Base-by-base conservation (phyloP, 2,113 vertebrate genomes). In the Scortum barcoo region DNA sequence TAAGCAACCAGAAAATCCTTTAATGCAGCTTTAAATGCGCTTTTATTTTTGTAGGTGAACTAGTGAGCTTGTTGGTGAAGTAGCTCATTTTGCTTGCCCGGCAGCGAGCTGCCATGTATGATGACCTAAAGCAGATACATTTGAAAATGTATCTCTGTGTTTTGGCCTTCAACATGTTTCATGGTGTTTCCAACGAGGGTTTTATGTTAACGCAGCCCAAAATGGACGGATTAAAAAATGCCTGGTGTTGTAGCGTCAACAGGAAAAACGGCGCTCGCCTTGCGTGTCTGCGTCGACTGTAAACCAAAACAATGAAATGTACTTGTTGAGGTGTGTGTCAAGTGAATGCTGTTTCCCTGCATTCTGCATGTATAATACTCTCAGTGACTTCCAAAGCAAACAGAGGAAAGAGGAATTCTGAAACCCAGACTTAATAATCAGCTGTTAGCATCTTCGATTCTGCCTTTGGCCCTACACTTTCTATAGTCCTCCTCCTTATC, bases 341-440 rank as follows among this genome's bases (percentile, higher is more conserved):
- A 20, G 48, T 26, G 13, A 24, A 3, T 30, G 46, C 30, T 42
- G 42, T 28, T 6, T 6, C 20, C 28, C 36, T 53, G 54, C 61
- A 72, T 62, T 69, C 40, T 69, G 69, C 13, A 33, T 40, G 69
- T 72, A n/a, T 40, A 28, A 22, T 54, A 33, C 5, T 80, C 57
- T 58, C 36, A 50, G 0, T 0, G 28, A 19, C 61, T 42, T n/a
- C 19, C 14, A 20, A 33, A 76, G 53, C 57, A 36, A 46, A 70
- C 67, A 22, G 4, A 70, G 24, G 26, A 78, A 50, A 3, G 13
- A 74, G 69, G 79, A 89, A 84, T 84, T 57, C 67, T 67, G 33
- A 54, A 78, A 78, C 14, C 7, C 46, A 0, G 22, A 40, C 40
- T 50, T 24, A 19, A n/a, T 42, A 60, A 60, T 75, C 12, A 57